A percentile compares a stretch with the other conserved stretches of the same genome.
Evolutionary conservation across 1,140 invertebrate species (phyloP).

Genomic region (Chionoecetes opilio): DNA sequence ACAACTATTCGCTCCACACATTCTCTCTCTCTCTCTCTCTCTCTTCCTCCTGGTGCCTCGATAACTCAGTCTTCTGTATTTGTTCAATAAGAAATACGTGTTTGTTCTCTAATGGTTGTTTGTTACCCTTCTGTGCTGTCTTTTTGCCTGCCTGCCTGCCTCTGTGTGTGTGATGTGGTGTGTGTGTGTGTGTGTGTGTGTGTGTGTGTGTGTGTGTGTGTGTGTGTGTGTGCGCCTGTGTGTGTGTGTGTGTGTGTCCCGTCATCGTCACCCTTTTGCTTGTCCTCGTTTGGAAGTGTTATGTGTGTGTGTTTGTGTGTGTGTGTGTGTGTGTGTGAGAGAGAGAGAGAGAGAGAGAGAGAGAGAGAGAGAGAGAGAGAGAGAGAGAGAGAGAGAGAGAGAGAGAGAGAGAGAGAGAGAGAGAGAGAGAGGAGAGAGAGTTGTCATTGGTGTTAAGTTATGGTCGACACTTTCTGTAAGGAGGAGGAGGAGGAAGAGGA

Average conservation of each 20-base stretch:
- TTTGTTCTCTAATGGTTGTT: conserved; percentile 71
- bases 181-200: conserved; percentile 33
- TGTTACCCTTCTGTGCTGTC: not conserved
- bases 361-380: too few species aligned
- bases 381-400: too few species aligned
- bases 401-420: too few species aligned
- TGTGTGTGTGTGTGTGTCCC: not conserved
- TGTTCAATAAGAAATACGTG: conserved; percentile 67
- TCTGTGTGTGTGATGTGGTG: not conserved
- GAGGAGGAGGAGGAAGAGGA: too few species aligned
- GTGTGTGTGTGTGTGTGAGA: conserved; percentile 53
- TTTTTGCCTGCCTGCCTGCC: not conserved
- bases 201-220: conserved; percentile 47
- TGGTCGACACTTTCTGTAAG: too few species aligned
- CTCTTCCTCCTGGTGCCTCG: not conserved
- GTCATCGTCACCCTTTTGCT: not conserved
- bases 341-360: too few species aligned
- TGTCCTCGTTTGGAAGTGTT: conserved; percentile 24
- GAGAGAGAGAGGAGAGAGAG: too few species aligned
- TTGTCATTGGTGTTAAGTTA: too few species aligned
- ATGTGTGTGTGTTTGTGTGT: conserved; percentile 39
- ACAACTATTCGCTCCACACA: too few species aligned
- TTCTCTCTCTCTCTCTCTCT: not conserved
- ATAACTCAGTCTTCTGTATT: conserved; percentile 59
- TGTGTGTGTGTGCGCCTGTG: conserved; percentile 37